A percentile compares a stretch with the other conserved stretches of the same genome.
Evolutionary conservation across 2,888 invertebrate species (phyloP).

Genomic region (Incurvaria masculella): DNA sequence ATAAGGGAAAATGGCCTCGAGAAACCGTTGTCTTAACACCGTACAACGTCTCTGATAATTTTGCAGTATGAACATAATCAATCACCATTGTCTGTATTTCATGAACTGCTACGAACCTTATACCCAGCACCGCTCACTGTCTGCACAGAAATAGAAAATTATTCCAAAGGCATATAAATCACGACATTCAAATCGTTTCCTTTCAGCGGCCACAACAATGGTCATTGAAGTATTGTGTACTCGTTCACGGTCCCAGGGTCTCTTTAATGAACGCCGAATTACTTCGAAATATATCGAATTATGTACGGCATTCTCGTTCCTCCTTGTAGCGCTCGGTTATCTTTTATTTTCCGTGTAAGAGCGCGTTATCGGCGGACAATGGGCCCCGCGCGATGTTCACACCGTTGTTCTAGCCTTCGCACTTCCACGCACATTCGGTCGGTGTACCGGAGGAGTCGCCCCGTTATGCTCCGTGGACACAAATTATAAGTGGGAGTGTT

Average conservation of each 20-base stretch:
- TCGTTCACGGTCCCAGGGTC: slow-evolving; percentile 55
- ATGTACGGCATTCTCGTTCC: slow-evolving; percentile 20
- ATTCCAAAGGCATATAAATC: too few relatives aligned
- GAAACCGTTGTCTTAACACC: too few relatives aligned
- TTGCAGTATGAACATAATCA: too few relatives aligned
- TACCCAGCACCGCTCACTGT: too few relatives aligned
- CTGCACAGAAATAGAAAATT: too few relatives aligned
- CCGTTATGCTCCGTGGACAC: slow-evolving; percentile 54
- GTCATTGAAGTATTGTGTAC: slow-evolving; percentile 54
- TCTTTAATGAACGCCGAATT: slow-evolving; percentile 58
- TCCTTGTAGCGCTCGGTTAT: neutral
- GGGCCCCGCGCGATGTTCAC: neutral
- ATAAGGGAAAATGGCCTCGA: too few relatives aligned
- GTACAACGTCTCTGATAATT: too few relatives aligned
- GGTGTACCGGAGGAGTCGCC: neutral
- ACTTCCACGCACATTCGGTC: too few relatives aligned
- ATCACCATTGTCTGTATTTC: too few relatives aligned
- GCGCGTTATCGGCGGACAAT: neutral
- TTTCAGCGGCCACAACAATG: slow-evolving; percentile 53
- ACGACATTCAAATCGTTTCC: slow-evolving; percentile 20
- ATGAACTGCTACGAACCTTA: too few relatives aligned
- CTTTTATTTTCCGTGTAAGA: neutral
- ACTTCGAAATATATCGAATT: slow-evolving; percentile 55
- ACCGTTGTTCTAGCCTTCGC: too few relatives aligned
- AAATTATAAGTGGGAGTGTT: slow-evolving; percentile 56